phyloP scores from a whole-genome alignment of 1,140 invertebrate genomes.

The Aphelenchoides fujianensis region DNA sequence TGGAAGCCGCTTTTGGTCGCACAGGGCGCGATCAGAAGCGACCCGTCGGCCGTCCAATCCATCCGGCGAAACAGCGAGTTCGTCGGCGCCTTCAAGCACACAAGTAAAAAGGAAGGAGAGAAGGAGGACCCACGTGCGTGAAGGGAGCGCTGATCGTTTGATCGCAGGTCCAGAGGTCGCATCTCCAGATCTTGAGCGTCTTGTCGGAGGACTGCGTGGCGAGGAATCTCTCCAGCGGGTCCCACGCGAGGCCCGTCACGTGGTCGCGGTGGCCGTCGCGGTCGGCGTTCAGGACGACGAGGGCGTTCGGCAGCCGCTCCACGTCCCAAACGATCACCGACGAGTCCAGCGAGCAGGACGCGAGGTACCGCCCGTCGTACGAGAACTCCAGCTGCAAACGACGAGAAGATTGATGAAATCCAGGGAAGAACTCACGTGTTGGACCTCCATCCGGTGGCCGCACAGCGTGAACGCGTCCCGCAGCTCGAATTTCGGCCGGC shows the following conservation, averaged over 20 bases:
- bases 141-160: conserved; percentile 13
- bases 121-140: not conserved
- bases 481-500: not conserved
- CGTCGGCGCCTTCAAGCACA: not conserved
- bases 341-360: conserved; percentile 10
- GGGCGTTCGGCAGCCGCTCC: not conserved
- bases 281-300: not conserved
- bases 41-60: conserved; percentile 23
- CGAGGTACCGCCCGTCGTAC: not conserved
- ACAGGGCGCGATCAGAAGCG: conserved; percentile 25
- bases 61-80: conserved; percentile 12
- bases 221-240: conserved; percentile 22
- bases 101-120: not conserved
- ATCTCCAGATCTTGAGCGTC: conserved; percentile 20
- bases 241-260: conserved; percentile 20
- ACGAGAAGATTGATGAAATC: no score
- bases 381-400: no score
- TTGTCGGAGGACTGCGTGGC: conserved; percentile 25
- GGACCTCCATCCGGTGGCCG: conserved; percentile 16
- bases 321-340: conserved; percentile 15
- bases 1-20: conserved; percentile 19
- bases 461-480: not conserved
- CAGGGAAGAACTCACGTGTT: no score
- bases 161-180: conserved; percentile 20
- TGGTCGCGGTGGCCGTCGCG: conserved; percentile 15